phyloP scores from a whole-genome alignment of 2,113 vertebrate species.

The Romanogobio albipinnatus region DNA sequence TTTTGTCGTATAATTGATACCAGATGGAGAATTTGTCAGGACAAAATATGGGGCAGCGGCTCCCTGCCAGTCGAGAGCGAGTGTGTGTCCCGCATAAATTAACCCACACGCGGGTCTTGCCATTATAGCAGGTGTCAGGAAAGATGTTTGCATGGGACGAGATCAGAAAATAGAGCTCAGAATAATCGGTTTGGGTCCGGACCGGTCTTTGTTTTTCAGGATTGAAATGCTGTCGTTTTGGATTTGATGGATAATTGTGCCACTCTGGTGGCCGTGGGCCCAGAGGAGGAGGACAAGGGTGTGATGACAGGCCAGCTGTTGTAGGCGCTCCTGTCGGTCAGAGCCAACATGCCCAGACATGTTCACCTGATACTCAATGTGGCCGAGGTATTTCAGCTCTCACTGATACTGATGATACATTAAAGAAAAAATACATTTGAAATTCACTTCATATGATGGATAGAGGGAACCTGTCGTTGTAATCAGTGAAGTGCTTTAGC shows the following conservation, averaged over 20 bases:
- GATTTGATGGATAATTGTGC: slow-evolving; percentile 1
- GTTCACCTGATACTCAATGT: slow-evolving; percentile 12
- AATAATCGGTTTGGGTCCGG: not conserved
- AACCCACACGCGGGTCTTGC: not conserved
- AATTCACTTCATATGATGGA: not conserved
- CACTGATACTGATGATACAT: not conserved
- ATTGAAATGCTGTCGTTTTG: not conserved
- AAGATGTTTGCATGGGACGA: not conserved
- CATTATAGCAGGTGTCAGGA: slow-evolving; percentile 16
- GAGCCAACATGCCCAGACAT: slow-evolving; percentile 24
- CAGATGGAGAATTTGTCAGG: slow-evolving; percentile 36
- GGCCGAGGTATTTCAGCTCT: not conserved
- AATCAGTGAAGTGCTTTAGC: not conserved
- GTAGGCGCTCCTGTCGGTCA: not conserved
- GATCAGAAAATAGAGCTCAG: slow-evolving; percentile 7
- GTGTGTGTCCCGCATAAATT: slow-evolving; percentile 33
- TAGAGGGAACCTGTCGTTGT: not conserved
- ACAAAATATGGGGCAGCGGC: slow-evolving; percentile 35
- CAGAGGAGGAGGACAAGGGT: not conserved
- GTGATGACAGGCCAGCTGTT: slow-evolving; percentile 27
- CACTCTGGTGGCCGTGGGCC: not conserved
- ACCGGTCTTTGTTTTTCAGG: not conserved
- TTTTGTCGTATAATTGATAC: slow-evolving; percentile 28
- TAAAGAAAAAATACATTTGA: not conserved
- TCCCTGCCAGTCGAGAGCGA: not conserved